A percentile compares a stretch with the other conserved stretches of the same genome.
Evolutionary conservation across 2,113 vertebrate genomes (phyloP).

Genomic region (Cryptomyrus ogoouensis): DNA sequence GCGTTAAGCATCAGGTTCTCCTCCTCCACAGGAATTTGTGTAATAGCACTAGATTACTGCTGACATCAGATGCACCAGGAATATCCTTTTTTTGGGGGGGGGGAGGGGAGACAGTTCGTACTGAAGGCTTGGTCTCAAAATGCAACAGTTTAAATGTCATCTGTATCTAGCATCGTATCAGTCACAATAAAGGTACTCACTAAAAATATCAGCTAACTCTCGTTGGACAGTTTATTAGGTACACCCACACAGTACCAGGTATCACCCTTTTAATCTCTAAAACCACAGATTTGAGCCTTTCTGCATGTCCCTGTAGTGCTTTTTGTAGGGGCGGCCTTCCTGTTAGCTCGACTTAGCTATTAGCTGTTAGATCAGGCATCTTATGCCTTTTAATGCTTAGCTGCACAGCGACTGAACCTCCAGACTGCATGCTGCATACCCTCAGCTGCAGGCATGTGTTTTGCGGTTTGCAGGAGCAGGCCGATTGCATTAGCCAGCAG

Average conservation of each 20-base stretch:
- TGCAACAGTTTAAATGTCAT: neutral
- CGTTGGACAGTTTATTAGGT: neutral
- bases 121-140: neutral
- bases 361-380: neutral
- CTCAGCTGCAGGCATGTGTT: neutral
- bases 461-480: neutral
- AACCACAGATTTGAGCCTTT: neutral
- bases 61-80: neutral
- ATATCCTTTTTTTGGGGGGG: neutral
- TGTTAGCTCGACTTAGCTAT: neutral
- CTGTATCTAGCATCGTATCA: neutral
- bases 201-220: neutral
- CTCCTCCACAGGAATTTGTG: neutral
- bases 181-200: neutral
- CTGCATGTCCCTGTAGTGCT: neutral
- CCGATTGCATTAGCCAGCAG: neutral
- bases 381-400: neutral
- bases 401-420: neutral
- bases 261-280: neutral
- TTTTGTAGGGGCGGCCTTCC: neutral
- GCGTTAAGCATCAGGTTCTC: neutral
- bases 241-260: neutral
- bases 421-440: neutral
- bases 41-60: neutral
- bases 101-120: neutral